Conservation (phyloP, 2,113 vertebrate species). For the Coptodon bakossiorum region DNA sequence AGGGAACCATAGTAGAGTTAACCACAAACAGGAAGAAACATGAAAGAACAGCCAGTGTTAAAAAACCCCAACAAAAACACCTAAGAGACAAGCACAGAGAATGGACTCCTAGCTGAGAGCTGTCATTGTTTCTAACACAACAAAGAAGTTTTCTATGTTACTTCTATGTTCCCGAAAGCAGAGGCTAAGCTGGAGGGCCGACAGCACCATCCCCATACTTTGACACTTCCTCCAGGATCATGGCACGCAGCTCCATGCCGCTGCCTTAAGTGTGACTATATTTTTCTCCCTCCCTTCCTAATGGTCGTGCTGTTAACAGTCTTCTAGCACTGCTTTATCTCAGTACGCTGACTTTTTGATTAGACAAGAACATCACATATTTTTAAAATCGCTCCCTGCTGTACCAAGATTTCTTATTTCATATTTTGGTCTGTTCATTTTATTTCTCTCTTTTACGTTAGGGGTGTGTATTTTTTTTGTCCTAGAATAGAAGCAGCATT, state of each 20-base stretch:
- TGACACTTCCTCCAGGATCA: not conserved
- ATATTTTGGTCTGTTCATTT: not conserved
- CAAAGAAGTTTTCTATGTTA: not conserved
- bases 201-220: not conserved
- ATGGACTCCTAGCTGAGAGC: not conserved
- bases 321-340: not conserved
- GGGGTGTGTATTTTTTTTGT: not conserved
- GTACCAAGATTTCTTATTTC: not conserved
- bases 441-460: not conserved
- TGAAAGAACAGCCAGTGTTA: not conserved
- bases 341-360: not conserved
- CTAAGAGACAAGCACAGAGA: not conserved
- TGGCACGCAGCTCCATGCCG: not conserved
- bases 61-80: accelerated
- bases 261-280: not conserved
- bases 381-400: not conserved
- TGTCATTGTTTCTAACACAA: not conserved
- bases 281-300: not conserved
- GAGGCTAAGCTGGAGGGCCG: not conserved
- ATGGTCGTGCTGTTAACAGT: not conserved
- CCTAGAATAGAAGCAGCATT: not conserved
- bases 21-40: not conserved
- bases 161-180: not conserved
- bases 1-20: not conserved
- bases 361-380: not conserved